A percentile compares a stretch with the other conserved stretches of the same genome.
Conservation (phyloP, 2,888 invertebrate genomes). For the Parasteatoda lunata region DNA sequence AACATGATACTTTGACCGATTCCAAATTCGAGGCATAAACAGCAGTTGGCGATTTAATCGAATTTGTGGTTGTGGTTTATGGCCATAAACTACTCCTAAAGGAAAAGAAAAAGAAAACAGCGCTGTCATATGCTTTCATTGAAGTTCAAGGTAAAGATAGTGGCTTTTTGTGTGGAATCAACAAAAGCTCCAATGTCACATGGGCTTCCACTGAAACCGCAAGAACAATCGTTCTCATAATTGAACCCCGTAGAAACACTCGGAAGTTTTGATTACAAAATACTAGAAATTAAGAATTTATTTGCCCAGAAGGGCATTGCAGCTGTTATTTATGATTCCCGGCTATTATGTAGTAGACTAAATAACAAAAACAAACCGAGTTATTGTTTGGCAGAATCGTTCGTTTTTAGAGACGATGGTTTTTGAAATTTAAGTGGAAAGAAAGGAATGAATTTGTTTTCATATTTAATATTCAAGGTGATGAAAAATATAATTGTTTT, state of each 20-base stretch:
- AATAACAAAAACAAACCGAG: too few species aligned
- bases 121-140: neutral
- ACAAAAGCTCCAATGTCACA: neutral
- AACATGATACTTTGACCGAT: too few species aligned
- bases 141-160: slow-evolving; percentile 5
- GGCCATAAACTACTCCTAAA: neutral
- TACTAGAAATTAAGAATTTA: neutral
- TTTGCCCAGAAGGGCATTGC: neutral
- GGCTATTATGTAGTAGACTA: neutral
- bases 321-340: too few species aligned
- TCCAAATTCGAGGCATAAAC: neutral
- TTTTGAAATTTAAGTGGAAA: too few species aligned
- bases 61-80: slow-evolving; percentile 1
- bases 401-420: too few species aligned
- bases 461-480: too few species aligned
- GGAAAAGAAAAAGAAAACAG: neutral
- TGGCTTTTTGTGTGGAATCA: neutral
- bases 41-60: neutral
- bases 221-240: neutral
- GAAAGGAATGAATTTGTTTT: too few species aligned
- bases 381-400: too few species aligned
- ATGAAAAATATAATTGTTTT: too few species aligned
- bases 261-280: neutral
- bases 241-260: neutral
- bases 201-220: neutral